These are phyloP conservation scores for Syndactyla subalaris DNA, from an alignment of 2,797 vertebrate species.

Conservation along the genomic window DNA sequence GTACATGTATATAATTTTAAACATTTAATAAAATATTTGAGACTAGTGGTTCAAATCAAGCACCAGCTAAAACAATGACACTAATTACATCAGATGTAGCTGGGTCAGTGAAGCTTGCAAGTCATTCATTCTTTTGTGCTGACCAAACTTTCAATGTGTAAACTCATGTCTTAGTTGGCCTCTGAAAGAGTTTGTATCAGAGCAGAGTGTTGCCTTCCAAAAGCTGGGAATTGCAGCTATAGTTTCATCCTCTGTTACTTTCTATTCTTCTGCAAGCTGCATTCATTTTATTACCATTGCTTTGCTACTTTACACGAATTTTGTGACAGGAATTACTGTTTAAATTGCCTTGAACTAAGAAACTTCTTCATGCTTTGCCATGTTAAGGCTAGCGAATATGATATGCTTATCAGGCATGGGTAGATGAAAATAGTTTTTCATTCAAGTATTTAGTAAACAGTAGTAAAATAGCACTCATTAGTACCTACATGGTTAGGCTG, in stretches of 20 bases:
- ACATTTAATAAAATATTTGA: conserved; percentile 9
- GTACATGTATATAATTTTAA: neutral
- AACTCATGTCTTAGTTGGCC: neutral
- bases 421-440: neutral
- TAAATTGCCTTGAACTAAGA: neutral
- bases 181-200: neutral
- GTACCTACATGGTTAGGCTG: neutral
- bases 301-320: neutral
- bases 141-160: neutral
- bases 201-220: neutral
- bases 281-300: neutral
- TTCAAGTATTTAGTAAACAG: neutral
- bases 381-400: neutral
- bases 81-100: conserved; percentile 2
- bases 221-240: neutral
- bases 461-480: neutral
- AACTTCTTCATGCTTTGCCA: neutral
- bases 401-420: neutral
- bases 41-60: neutral
- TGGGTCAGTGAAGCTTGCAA: neutral
- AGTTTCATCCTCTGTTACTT: neutral
- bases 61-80: neutral
- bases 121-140: neutral
- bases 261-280: neutral
- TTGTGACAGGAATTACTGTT: neutral